These are phyloP conservation scores for Xenentodon cancila DNA, from an alignment of 2,797 vertebrate species.

Conservation along the genomic window DNA sequence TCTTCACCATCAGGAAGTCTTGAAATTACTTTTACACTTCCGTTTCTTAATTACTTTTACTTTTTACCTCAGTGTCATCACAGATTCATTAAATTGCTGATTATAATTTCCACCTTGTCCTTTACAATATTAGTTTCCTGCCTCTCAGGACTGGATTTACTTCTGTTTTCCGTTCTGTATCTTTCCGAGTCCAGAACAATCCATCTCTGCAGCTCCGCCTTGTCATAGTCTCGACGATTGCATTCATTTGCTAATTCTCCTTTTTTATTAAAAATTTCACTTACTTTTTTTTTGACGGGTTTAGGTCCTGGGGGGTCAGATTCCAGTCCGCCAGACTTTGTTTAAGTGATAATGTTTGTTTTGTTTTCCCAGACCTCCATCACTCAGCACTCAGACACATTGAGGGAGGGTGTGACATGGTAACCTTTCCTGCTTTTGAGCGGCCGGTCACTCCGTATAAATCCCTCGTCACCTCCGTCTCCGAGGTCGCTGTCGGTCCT, in stretches of 20 bases:
- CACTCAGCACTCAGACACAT: constrained; percentile 1
- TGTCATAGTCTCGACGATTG: neutral
- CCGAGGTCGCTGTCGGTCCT: constrained; percentile 18
- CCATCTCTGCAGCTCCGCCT: no score
- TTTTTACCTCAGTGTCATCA: no score
- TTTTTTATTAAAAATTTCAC: neutral
- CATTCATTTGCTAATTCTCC: neutral
- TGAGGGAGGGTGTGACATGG: neutral
- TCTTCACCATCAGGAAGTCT: no score
- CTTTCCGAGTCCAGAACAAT: no score
- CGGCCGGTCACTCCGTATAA: constrained; percentile 23
- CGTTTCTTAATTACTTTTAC: no score
- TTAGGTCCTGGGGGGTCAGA: neutral
- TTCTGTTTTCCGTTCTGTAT: no score
- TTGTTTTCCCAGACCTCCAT: neutral
- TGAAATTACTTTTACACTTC: no score
- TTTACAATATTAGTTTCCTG: no score
- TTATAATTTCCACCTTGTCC: no score
- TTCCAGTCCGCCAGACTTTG: neutral
- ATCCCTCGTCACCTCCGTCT: constrained; percentile 34
- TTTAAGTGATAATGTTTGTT: neutral
- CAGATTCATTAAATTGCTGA: no score
- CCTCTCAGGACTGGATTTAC: no score
- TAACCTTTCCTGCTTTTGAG: neutral
- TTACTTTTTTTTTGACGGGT: neutral